Percentiles rank a stretch among this genome's conserved stretches.
phyloP scores from a whole-genome alignment of 1,140 invertebrate species.

The Ceratina calcarata region DNA sequence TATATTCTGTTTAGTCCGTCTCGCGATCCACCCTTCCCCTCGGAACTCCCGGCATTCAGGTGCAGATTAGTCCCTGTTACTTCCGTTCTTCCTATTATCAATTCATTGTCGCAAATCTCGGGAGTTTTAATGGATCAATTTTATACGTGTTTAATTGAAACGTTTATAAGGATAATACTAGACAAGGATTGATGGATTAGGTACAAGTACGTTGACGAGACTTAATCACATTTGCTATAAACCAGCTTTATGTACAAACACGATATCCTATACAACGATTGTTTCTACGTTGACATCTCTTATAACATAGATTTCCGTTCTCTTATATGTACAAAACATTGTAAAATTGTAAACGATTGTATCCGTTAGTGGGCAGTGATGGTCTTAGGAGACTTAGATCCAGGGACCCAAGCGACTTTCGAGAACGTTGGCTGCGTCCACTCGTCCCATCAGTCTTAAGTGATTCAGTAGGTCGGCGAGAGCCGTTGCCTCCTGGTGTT shows the following conservation, averaged over 20 bases:
- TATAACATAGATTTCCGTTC: slow-evolving; percentile 37
- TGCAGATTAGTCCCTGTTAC: slow-evolving; percentile 59
- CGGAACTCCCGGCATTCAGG: slow-evolving; percentile 47
- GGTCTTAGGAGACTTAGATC: slow-evolving; percentile 70
- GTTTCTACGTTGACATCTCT: slow-evolving; percentile 53
- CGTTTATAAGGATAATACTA: background rate
- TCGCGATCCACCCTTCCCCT: background rate
- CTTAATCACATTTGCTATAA: slow-evolving; percentile 56
- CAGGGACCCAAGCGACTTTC: slow-evolving; percentile 93
- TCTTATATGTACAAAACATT: slow-evolving; percentile 59
- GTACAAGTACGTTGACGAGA: background rate
- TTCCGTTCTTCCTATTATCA: slow-evolving; percentile 38
- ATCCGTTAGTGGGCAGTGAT: background rate
- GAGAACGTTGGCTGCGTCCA: slow-evolving; percentile 93
- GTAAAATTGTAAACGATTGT: slow-evolving; percentile 32
- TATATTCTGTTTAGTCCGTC: slow-evolving; percentile 18
- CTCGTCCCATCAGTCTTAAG: slow-evolving; percentile 94
- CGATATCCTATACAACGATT: slow-evolving; percentile 53
- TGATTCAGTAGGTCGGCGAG: slow-evolving; percentile 93
- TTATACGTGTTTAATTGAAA: too few species aligned
- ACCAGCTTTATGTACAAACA: slow-evolving; percentile 68
- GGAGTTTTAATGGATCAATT: background rate
- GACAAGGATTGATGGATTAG: background rate
- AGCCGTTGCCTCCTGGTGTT: slow-evolving; percentile 92
- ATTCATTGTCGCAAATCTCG: background rate